These are phyloP conservation scores for Phrixothrix hirtus DNA, from an alignment of 2,888 invertebrate species.

Conservation along the genomic window DNA sequence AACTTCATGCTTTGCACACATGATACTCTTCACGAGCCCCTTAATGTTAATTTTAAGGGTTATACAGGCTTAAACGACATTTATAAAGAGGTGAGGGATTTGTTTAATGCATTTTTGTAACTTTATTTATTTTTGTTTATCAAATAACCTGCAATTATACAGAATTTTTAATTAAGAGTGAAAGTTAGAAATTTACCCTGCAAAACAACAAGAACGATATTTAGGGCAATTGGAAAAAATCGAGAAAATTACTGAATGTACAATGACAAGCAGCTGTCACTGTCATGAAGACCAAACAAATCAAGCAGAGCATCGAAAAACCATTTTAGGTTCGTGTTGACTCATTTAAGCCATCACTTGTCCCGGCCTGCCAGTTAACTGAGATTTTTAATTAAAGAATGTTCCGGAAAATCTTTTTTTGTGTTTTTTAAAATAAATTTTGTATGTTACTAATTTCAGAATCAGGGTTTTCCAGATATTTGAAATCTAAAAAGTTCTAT, in stretches of 20 bases:
- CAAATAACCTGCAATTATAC: too few species aligned
- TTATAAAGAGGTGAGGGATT: slow-evolving; percentile 16
- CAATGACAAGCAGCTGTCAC: slow-evolving; percentile 38
- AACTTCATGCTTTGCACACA: slow-evolving; percentile 49
- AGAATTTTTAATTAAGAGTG: too few species aligned
- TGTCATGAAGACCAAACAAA: slow-evolving; percentile 48
- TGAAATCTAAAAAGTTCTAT: too few species aligned
- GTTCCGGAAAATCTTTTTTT: slow-evolving; percentile 3
- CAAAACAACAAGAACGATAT: too few species aligned
- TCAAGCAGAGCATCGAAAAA: slow-evolving; percentile 53
- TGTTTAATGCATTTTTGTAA: slow-evolving; percentile 11
- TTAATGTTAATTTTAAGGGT: slow-evolving; percentile 24
- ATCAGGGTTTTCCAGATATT: too few species aligned
- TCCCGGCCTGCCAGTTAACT: slow-evolving; percentile 19
- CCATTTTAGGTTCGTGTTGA: slow-evolving; percentile 50
- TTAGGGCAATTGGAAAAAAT: too few species aligned
- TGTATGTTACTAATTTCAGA: too few species aligned
- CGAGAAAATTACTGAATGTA: too few species aligned
- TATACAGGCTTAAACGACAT: slow-evolving; percentile 8
- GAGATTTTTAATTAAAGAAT: slow-evolving; percentile 5
- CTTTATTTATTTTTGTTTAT: not conserved
- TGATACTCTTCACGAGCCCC: slow-evolving; percentile 48
- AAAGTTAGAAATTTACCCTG: too few species aligned
- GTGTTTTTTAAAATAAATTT: not conserved
- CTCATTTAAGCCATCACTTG: slow-evolving; percentile 51